Percentiles rank a stretch among this genome's conserved stretches.
Evolutionary conservation across 2,797 vertebrate species (phyloP).

Genomic region (Pipistrellus nathusii): DNA sequence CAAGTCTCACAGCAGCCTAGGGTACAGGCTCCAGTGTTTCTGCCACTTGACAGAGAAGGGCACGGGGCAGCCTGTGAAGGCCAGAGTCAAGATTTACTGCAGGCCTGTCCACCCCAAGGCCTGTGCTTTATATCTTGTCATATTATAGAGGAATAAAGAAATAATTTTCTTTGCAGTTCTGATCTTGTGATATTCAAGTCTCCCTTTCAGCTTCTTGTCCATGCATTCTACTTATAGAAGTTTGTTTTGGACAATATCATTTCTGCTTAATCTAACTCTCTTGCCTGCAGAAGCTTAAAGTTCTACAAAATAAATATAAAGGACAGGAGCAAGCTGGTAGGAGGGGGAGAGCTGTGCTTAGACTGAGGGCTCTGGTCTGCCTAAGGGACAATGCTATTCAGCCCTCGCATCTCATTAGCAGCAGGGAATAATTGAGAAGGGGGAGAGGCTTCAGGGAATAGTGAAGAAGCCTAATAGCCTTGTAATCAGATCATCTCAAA

Average conservation of each 20-base stretch:
- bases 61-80: no score
- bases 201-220: constrained; percentile 21
- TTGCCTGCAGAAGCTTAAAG: background rate
- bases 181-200: background rate
- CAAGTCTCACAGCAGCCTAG: background rate
- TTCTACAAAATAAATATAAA: constrained; percentile 7
- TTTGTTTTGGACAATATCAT: background rate
- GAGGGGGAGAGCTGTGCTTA: background rate
- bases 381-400: background rate
- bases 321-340: background rate
- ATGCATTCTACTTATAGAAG: background rate
- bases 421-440: constrained; percentile 3
- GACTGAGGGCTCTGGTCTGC: background rate
- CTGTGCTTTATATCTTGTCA: no score
- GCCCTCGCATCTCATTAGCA: constrained; percentile 16
- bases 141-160: background rate
- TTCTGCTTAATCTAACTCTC: background rate
- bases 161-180: background rate
- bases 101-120: no score
- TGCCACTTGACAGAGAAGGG: no score
- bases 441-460: constrained; percentile 12
- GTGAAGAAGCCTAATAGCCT: constrained; percentile 15
- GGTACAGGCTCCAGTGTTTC: no score
- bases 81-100: no score
- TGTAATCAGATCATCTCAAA: constrained; percentile 67